Base-by-base conservation (phyloP, 2,888 invertebrate species). In the Emesis furor region DNA sequence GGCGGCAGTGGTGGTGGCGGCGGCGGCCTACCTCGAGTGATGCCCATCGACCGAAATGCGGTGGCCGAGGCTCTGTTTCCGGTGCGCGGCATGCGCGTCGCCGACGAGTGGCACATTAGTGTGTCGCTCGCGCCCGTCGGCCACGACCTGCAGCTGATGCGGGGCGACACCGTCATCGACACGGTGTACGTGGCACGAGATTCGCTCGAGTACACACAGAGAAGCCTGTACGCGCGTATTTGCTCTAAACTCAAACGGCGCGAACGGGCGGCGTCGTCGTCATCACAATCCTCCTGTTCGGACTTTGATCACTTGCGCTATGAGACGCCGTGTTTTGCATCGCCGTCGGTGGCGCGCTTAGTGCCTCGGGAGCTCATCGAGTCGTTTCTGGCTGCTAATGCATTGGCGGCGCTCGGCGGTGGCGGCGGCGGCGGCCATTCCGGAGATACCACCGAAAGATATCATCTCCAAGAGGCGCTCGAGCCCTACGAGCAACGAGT, bases 181-280 rank as follows among this genome's bases (percentile, higher is more conserved):
- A 62, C 62, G n/a, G 37, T 74, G 39, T 74, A 74, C 62, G 74
- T 74, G 74, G 74, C 74, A 0, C 62, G 74, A 51, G 74, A 74
- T 39, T 74, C 37, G 24, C 74, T 74, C 74, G 74, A 74, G 55
- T 74, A 74, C 74, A 74, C 74, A 62, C 74, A 51, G 39, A 74
- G 32, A 55, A 74, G 74, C 17, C 62, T 74, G 74, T 74, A 74
- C 62, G 39, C 73, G 55, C 51, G 73, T 35, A 73, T 73, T n/a
- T 32, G 46, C n/a, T 55, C 51, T 14, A 46, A 32, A 62, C 74
- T 62, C 17, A 74, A 39, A 42, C 30, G 51, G 55, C 55, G 74
- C 24, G 35, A 14, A 8, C 39, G 17, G 62, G 55, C 62, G 55
- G 51, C 30, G 14, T 35, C 46, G 46, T 12, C 42, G 14, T 14